Conservation (phyloP, 2,797 vertebrate species). For the Psittacula derbiana region DNA sequence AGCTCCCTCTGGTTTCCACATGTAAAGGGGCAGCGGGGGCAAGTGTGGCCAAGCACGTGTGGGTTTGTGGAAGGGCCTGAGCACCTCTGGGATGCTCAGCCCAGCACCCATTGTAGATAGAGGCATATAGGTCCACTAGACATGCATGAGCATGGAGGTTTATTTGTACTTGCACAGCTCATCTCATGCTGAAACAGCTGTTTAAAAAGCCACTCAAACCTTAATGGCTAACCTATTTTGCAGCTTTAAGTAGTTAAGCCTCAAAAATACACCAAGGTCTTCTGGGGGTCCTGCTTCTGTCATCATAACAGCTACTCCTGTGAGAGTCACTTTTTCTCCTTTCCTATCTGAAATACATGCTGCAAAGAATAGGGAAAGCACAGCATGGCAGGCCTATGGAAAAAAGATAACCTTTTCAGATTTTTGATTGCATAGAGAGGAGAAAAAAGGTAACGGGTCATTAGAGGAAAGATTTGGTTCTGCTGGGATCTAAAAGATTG, state of each 20-base stretch:
- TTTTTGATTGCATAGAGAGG: not conserved
- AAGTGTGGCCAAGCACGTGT: accelerated
- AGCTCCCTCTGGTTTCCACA: not conserved
- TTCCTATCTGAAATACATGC: not conserved
- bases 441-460: not conserved
- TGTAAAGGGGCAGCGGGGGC: accelerated
- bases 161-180: not conserved
- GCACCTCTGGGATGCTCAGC: not conserved
- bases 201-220: not conserved
- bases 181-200: not conserved
- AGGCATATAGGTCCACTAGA: accelerated
- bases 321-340: not conserved
- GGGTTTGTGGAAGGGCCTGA: not conserved
- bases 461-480: not conserved
- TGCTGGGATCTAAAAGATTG: not conserved
- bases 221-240: not conserved
- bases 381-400: not conserved
- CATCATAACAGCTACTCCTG: not conserved
- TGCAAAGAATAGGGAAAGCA: not conserved
- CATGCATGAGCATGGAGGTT: accelerated
- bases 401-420: not conserved
- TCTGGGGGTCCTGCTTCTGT: not conserved
- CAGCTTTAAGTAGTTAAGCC: not conserved
- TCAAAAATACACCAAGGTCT: not conserved
- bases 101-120: accelerated